Evolutionary conservation across 2,797 vertebrate genomes (phyloP), one percentile per base, ranked within the genome.

Genomic region (Tachyglossus aculeatus): DNA sequence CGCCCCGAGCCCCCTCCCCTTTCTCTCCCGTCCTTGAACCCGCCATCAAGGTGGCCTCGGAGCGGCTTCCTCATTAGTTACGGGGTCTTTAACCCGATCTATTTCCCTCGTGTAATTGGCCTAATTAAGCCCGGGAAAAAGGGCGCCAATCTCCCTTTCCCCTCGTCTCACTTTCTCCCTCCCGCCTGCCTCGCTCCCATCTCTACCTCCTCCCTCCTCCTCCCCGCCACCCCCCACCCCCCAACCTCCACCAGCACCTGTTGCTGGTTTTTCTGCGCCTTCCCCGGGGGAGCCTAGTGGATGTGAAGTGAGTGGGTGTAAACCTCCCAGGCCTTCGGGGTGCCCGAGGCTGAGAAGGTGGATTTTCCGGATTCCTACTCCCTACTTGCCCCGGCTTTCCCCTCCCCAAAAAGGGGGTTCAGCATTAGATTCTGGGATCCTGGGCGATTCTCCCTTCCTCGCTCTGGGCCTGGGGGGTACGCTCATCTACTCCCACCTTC

Each of bases 81-180:
- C 60, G 63, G 45, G 67, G 74, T 34, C 45, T 62, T 65, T 71
- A 40, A 41, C 71, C 51, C 25, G 44, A 39, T 59, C 15, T 29
- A 3, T 43, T 47, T 61, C 38, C 53, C 29, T 54, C 67, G 1
- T 39, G 51, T 43, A 47, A 52, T 34, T 0, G 6, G 27, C 32
- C 32, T 80, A 7, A 0, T 55, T 67, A 54, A 59, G 50, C 43
- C 51, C 37, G 2, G 9, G 33, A 33, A 18, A 12, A 11, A 13
- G 0, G 51, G 55, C 76, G 53, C 58, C 52, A 25, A 18, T 1
- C 24, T 29, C 10, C 14, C 15, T 12, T 29, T 21, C 24, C 13
- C 21, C 9, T 4, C 7, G 0, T 14, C 14, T 14, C 14, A 9
- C 24, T 3, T 3, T n/a, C 37, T 3, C 19, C 9, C 0, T 12